These are phyloP conservation scores for Oxystoma pomonae DNA, from an alignment of 2,888 invertebrate species.

Conservation along the genomic window DNA sequence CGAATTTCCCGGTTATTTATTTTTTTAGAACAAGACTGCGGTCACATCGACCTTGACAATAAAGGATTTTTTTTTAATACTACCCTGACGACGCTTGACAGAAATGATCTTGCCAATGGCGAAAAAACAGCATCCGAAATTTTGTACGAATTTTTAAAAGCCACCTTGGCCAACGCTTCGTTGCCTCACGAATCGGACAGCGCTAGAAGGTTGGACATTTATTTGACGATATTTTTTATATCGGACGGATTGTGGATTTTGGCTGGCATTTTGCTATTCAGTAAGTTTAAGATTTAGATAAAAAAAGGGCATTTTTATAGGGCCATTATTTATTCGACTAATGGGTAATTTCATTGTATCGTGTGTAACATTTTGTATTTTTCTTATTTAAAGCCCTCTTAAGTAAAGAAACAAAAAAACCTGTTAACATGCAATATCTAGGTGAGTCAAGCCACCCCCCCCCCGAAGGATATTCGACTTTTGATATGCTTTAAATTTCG, in stretches of 20 bases:
- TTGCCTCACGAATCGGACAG: conserved; percentile 26
- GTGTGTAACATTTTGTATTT: no score
- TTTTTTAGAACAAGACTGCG: conserved; percentile 30
- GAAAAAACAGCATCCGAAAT: conserved; percentile 17
- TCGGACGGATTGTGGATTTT: conserved; percentile 37
- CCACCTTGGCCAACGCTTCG: conserved; percentile 23
- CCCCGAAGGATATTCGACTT: no score
- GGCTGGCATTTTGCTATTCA: conserved; percentile 33
- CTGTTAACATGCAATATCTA: no score
- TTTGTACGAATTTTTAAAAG: conserved; percentile 26
- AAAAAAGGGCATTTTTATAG: no score
- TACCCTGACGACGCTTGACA: background rate
- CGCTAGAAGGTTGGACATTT: conserved; percentile 27
- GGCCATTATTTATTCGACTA: no score
- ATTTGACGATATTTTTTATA: conserved; percentile 29
- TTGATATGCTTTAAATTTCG: no score
- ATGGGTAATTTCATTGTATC: no score
- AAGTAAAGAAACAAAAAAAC: no score
- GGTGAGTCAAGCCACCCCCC: no score
- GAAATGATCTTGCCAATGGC: conserved; percentile 2
- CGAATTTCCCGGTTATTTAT: no score
- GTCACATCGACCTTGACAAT: conserved; percentile 15
- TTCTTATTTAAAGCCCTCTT: no score
- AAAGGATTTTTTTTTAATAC: conserved; percentile 17
- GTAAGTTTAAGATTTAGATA: conserved; percentile 29